Conservation (phyloP, 1,140 invertebrate species). For the Zaprionus taronus region DNA sequence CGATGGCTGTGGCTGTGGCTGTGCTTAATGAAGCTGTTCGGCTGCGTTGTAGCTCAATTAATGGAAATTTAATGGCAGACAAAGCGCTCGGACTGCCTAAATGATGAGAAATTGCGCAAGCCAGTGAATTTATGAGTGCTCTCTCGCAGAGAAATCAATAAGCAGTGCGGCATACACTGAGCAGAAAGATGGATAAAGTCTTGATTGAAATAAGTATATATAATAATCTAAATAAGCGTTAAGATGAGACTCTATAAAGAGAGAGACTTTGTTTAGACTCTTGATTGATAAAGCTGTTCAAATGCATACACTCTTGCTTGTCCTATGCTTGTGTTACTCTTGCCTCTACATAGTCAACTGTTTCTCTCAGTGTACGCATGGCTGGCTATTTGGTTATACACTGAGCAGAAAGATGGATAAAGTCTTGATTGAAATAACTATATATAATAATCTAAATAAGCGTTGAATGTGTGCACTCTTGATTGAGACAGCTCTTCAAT, state of each 20-base stretch:
- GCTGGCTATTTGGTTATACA: conserved; percentile 32
- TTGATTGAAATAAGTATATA: background rate
- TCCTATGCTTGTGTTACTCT: background rate
- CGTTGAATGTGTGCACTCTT: too few species aligned
- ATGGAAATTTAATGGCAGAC: conserved; percentile 75
- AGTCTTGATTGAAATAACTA: background rate
- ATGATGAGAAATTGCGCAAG: conserved; percentile 67
- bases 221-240: too few species aligned
- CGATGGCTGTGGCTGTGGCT: background rate
- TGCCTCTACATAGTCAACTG: background rate
- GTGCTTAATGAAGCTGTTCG: conserved; percentile 70
- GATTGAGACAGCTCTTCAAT: too few species aligned
- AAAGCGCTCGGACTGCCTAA: conserved; percentile 51
- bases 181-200: background rate
- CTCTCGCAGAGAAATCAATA: conserved; percentile 41
- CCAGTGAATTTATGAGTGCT: conserved; percentile 37
- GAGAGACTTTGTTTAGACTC: too few species aligned
- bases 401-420: background rate
- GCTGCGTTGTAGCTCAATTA: conserved; percentile 60
- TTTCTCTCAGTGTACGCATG: conserved; percentile 15
- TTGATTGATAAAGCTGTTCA: too few species aligned
- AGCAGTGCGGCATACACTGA: conserved; percentile 38
- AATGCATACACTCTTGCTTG: too few species aligned
- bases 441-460: background rate
- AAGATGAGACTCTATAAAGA: too few species aligned